These are phyloP conservation scores for Desoria tigrina DNA, from an alignment of 2,888 invertebrate genomes.

Conservation along the genomic window DNA sequence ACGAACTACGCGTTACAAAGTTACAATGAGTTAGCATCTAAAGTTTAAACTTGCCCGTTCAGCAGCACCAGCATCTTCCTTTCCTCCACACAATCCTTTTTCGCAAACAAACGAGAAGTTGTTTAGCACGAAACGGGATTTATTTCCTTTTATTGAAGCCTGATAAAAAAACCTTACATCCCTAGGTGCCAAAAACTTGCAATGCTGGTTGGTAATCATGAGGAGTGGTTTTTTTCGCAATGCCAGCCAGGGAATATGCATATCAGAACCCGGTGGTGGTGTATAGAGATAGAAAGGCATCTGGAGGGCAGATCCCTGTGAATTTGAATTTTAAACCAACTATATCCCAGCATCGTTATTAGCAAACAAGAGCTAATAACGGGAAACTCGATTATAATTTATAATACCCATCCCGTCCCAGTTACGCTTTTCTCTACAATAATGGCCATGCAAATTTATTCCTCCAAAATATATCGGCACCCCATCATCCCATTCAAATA, in stretches of 20 bases:
- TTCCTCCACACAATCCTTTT: constrained; percentile 3
- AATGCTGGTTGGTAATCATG: too few relatives aligned
- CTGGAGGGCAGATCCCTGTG: neutral
- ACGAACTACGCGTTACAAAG: too few relatives aligned
- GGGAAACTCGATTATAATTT: constrained; percentile 6
- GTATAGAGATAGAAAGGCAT: neutral
- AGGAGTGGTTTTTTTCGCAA: too few relatives aligned
- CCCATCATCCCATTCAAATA: neutral
- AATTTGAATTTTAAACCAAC: constrained; percentile 12
- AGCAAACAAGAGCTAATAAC: constrained; percentile 7
- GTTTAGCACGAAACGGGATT: constrained; percentile 46
- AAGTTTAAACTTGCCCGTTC: neutral
- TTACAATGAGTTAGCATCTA: too few relatives aligned
- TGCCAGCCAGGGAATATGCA: too few relatives aligned
- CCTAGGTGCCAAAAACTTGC: too few relatives aligned
- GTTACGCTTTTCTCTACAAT: neutral
- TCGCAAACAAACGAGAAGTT: constrained; percentile 12
- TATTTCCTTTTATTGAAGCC: constrained; percentile 43
- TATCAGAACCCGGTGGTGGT: neutral
- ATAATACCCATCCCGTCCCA: constrained; percentile 6
- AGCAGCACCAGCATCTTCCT: neutral
- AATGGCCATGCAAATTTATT: constrained; percentile 15
- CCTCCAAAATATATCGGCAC: neutral
- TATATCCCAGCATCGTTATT: neutral
- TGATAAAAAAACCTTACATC: constrained; percentile 13